Percentiles rank a stretch among this genome's conserved stretches.
Evolutionary conservation across 92 coral and sea anemone genomes (phyloP).

Genomic region (Heteractis magnifica): DNA sequence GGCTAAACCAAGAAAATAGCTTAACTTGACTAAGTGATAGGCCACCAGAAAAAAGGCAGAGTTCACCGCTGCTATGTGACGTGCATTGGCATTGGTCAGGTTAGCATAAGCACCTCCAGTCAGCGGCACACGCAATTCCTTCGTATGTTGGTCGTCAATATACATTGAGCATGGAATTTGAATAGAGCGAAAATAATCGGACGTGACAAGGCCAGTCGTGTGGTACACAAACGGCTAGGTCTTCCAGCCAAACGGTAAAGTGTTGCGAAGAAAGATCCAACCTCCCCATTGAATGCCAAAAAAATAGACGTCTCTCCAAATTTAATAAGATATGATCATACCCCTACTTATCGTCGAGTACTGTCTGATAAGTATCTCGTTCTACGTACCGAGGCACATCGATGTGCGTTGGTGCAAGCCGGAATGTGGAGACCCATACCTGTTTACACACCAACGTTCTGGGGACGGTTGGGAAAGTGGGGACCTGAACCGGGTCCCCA

Average conservation of each 20-base stretch:
- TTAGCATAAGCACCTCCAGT: not conserved
- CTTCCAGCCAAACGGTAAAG: constrained; percentile 46
- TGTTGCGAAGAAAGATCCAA: constrained; percentile 28
- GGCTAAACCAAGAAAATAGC: constrained; percentile 34
- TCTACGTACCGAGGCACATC: constrained; percentile 24
- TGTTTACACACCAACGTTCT: constrained; percentile 8
- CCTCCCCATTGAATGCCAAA: constrained; percentile 44
- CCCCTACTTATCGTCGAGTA: constrained; percentile 26
- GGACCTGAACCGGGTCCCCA: not conserved
- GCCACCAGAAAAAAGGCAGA: constrained; percentile 33
- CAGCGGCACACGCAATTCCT: not conserved
- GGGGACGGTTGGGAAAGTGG: not conserved
- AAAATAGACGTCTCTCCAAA: constrained; percentile 11
- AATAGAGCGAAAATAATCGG: not conserved
- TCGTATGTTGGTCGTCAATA: not conserved
- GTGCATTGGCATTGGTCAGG: not conserved
- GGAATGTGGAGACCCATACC: not conserved
- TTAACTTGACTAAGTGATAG: constrained; percentile 21
- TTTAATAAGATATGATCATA: constrained; percentile 32
- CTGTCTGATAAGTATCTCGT: constrained; percentile 13
- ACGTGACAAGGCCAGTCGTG: constrained; percentile 42
- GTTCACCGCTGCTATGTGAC: constrained; percentile 32
- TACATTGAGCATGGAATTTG: constrained; percentile 20
- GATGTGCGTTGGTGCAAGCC: not conserved
- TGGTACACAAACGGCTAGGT: constrained; percentile 34